A percentile compares a stretch with the other conserved stretches of the same genome.
These are phyloP conservation scores for Mesochorus sp. DNA, from an alignment of 2,888 invertebrate genomes.

Conservation along the genomic window DNA sequence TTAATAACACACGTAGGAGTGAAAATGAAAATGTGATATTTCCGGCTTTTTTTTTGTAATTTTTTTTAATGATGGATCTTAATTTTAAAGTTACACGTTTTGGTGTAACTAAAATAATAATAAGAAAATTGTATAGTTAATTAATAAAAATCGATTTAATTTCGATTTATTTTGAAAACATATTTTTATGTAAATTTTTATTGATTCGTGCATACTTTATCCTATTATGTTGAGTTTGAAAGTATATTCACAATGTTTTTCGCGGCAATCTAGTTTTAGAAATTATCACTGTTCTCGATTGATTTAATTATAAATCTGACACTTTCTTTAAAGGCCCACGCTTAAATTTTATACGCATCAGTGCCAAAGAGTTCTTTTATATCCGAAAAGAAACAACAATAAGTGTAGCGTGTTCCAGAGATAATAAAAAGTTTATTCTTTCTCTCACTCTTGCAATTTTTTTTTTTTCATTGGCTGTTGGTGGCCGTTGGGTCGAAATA, in stretches of 20 bases:
- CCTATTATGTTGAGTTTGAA: too few species aligned
- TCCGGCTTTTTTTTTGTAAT: neutral
- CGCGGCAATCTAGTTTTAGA: neutral
- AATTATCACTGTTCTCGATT: neutral
- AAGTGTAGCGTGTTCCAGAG: neutral
- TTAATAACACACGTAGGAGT: neutral
- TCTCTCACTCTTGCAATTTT: neutral
- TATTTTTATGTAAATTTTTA: too few species aligned
- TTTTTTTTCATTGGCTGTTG: conserved; percentile 38
- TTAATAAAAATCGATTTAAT: too few species aligned
- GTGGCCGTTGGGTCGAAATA: conserved; percentile 47
- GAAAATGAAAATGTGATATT: neutral
- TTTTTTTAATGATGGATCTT: neutral
- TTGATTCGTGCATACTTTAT: neutral
- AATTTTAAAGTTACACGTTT: too few species aligned
- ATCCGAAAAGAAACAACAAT: neutral
- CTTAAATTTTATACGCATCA: neutral
- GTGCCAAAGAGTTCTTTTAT: neutral
- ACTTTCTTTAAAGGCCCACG: neutral
- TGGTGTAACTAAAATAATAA: too few species aligned
- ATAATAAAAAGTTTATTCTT: neutral
- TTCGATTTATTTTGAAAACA: too few species aligned
- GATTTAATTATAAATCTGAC: conserved; percentile 5
- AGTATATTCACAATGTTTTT: neutral
- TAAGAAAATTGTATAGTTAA: too few species aligned